These are phyloP conservation scores for Chymomyza costata DNA, from an alignment of 1,140 invertebrate genomes.

Conservation along the genomic window DNA sequence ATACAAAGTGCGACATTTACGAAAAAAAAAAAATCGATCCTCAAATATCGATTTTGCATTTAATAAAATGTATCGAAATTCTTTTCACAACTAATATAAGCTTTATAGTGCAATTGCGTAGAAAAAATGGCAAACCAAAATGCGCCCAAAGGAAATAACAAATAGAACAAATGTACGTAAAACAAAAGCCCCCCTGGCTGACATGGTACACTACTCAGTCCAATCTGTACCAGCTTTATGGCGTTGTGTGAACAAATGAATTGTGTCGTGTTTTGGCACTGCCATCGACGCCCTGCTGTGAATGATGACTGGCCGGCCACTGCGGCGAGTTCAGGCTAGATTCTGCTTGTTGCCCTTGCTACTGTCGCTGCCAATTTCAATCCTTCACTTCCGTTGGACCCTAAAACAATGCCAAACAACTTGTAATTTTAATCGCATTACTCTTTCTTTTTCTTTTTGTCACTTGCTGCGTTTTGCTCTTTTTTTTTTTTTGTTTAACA, in stretches of 20 bases:
- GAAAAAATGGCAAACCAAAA: conserved; percentile 19
- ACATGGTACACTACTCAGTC: too few relatives aligned
- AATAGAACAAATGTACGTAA: conserved; percentile 14
- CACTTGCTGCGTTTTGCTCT: too few relatives aligned
- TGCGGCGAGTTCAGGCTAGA: background rate
- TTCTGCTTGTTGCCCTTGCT: background rate
- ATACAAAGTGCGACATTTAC: too few relatives aligned
- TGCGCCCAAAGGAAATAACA: conserved; percentile 36
- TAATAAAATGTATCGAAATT: too few relatives aligned
- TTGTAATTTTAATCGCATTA: conserved; percentile 51
- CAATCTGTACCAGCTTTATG: too few relatives aligned
- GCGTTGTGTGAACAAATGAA: conserved; percentile 55
- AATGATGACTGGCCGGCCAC: conserved; percentile 52
- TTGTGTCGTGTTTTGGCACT: conserved; percentile 50
- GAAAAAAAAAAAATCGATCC: too few relatives aligned
- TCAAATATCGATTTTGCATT: too few relatives aligned
- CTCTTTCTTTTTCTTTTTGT: background rate
- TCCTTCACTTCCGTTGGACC: background rate
- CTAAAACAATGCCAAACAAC: conserved; percentile 33
- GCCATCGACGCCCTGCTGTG: conserved; percentile 40
- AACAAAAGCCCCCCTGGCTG: too few relatives aligned
- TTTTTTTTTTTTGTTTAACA: conserved; percentile 1
- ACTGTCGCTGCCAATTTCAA: background rate
- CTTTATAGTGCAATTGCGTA: too few relatives aligned
- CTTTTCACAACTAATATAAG: too few relatives aligned